A percentile compares a stretch with the other conserved stretches of the same genome.
Conservation (phyloP, 2,797 vertebrate genomes). For the Pseudotriccus pelzelni region DNA sequence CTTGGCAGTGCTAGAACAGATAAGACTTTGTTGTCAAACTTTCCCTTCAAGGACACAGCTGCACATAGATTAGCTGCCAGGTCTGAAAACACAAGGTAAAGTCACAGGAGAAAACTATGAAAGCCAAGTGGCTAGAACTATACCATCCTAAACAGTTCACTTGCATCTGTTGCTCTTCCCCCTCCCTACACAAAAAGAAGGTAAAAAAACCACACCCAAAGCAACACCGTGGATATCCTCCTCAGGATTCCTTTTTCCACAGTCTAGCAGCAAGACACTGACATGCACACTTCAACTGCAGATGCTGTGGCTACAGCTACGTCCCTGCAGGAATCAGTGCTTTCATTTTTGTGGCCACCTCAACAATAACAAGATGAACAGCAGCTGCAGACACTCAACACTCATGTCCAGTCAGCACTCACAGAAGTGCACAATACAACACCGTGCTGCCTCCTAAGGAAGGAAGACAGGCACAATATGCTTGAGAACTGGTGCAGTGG, state of each 20-base stretch:
- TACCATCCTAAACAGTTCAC: background rate
- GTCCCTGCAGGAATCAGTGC: background rate
- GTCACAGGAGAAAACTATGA: background rate
- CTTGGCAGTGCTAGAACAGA: background rate
- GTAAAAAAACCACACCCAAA: background rate
- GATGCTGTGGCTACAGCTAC: background rate
- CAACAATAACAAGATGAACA: background rate
- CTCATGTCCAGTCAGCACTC: background rate
- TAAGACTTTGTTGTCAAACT: background rate
- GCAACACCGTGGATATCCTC: background rate
- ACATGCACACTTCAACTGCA: background rate
- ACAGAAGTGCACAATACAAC: background rate
- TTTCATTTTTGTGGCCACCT: background rate
- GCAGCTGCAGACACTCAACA: background rate
- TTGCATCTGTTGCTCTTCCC: background rate
- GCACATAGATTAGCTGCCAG: background rate
- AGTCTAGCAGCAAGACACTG: background rate
- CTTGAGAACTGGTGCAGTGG: background rate
- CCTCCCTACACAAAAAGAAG: background rate
- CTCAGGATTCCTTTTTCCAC: background rate
- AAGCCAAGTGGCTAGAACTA: background rate
- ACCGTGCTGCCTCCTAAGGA: background rate
- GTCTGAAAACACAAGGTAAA: background rate
- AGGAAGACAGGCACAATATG: background rate
- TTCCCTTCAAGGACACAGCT: background rate